Base-by-base conservation (phyloP, 2,113 vertebrate genomes). In the Hymenochirus boettgeri region DNA sequence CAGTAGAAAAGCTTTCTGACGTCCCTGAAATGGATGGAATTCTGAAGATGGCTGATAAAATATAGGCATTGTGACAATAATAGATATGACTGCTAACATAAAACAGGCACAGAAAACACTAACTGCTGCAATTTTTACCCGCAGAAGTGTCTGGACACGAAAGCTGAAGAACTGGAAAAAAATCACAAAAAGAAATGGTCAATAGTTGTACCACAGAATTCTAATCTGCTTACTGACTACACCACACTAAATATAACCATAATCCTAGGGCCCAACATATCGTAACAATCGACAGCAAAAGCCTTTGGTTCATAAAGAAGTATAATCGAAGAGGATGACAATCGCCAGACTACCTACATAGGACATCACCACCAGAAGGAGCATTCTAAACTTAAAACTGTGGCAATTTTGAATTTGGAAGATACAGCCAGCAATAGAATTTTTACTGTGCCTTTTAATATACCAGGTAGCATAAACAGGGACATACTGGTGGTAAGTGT, bases 291-390 rank as follows among this genome's bases (percentile, higher is more conserved):
- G 19, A 2, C 12, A n/a, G 3, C 73, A 74, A 61, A 70, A 76
- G 18, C 18, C 51, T 77, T 5, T 19, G 26, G 42, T 74, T 79
- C 77, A 77, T 76, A 61, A 73, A 0, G 33, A 69, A 5, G 62
- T 50, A 7, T 79, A 46, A 77, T 17, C 65, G 42, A 17, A 77
- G 54, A 9, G 76, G 73, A 12, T 1, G 50, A 25, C 74, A 77
- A 77, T 79, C 3, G 74, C 75, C 31, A 79, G 55, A 46, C 73
- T 77, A n/a, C 52, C 25, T 47, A 77, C 75, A 48, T 76, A 77
- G 39, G 74, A 74, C 75, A 79, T 79, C 24, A 73, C 67, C n/a
- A 75, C 74, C 25, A 79, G 75, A 55, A 79, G 73, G 11, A 79
- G 51, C 77, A 79, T 27, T 79, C 71, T 0, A 74, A 72, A 12